A percentile compares a stretch with the other conserved stretches of the same genome.
phyloP scores from a whole-genome alignment of 2,113 vertebrate species.

The Phyllopteryx taeniolatus region DNA sequence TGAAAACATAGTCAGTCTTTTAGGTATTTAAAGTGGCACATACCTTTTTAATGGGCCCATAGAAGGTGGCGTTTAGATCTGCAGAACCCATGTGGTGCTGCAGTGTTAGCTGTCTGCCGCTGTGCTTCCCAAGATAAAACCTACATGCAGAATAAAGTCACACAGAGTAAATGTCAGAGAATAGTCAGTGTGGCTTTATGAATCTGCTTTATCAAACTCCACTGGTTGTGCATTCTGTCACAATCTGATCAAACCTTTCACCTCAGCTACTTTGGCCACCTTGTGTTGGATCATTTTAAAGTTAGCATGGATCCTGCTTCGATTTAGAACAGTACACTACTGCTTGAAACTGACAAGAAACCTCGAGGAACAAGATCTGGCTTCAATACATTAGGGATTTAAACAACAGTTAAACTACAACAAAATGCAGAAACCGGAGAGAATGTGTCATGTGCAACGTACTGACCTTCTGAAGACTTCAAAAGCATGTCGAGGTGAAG shows the following conservation, averaged over 20 bases:
- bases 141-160: conserved; percentile 58
- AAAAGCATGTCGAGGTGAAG: conserved; percentile 94
- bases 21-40: not conserved
- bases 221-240: not conserved
- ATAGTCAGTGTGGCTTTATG: not conserved
- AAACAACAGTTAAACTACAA: not conserved
- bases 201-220: not conserved
- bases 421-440: not conserved
- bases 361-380: not conserved
- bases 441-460: not conserved
- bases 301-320: not conserved
- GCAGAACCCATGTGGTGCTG: conserved; percentile 99
- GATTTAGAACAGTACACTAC: too few relatives aligned
- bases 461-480: conserved; percentile 97
- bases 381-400: not conserved
- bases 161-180: conserved; percentile 7
- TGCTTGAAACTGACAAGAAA: not conserved
- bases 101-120: conserved; percentile 94
- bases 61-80: conserved; percentile 97
- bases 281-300: not conserved
- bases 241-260: not conserved
- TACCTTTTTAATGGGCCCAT: conserved; percentile 95
- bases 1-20: too few relatives aligned
- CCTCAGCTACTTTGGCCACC: not conserved
- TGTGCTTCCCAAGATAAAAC: conserved; percentile 99